Base-by-base conservation (phyloP, 2,888 invertebrate species). In the Habroteleia sp. region DNA sequence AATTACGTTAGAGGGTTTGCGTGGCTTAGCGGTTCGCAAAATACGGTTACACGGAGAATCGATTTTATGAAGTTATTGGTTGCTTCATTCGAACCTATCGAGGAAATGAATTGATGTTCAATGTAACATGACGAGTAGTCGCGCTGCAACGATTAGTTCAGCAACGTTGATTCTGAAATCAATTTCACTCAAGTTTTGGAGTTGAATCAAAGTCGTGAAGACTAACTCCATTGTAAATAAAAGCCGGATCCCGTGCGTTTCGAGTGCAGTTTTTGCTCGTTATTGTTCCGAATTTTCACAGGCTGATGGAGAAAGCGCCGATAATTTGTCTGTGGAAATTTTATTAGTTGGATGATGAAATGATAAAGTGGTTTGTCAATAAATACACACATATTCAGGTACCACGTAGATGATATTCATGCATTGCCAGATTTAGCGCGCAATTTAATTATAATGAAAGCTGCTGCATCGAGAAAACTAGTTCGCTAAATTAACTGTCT, bases 21-120 rank as follows among this genome's bases (percentile, higher is more conserved):
- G 27, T 11, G 41, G 33, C 50, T 63, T 42, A 35, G 42, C 27
- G 35, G 29, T 14, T 50, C 29, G 27, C 48, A 13, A 41, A 68
- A 46, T 29, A 56, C 48, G 31, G 50, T 68, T 50, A 39, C 44
- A 27, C 23, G 35, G 66, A 4, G 48, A 68, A 68, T 68, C 66
- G 66, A 68, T 68, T 68, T 48, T 68, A 68, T 37, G 48, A 58
- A 68, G 58, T 68, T 48, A 68, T 68, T 58, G 56, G 66, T 33
- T 56, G 66, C 58, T 50, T 58, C 68, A 50, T 68, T 58, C 58
- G 25, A 27, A 46, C 37, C 69, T 52, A 60, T 60, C 69, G 52
- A 71, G 62, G 62, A 71, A 71, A 62, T 62, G 62, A 71, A 71
- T 71, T 62, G 69, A 69, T 71, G 71, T 41, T 71, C 62, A 62